Conservation (phyloP, 2,113 vertebrate genomes). For the Lathamus discolor region DNA sequence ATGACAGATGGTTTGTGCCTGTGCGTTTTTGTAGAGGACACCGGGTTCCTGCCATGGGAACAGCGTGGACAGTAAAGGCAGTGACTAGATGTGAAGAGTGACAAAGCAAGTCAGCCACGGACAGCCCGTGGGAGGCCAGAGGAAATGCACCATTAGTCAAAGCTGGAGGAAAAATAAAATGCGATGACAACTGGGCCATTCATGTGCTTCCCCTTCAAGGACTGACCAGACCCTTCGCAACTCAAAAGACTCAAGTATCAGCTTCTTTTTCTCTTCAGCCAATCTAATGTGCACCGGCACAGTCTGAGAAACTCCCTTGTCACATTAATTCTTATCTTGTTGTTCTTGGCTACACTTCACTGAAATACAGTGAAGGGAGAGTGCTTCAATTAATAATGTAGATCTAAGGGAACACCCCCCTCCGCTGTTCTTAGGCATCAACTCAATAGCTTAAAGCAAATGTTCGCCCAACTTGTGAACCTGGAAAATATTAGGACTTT, state of each 20-base stretch:
- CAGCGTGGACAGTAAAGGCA: conserved; percentile 58
- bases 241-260: conserved; percentile 53
- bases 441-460: not conserved
- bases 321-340: conserved; percentile 59
- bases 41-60: conserved; percentile 60
- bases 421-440: not conserved
- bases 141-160: conserved; percentile 75
- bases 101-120: conserved; percentile 69
- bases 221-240: conserved; percentile 26
- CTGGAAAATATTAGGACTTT: not conserved
- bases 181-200: conserved; percentile 68
- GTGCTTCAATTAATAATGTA: conserved; percentile 28
- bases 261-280: conserved; percentile 60
- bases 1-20: conserved; percentile 67
- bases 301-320: conserved; percentile 49
- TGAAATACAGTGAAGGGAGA: conserved; percentile 50
- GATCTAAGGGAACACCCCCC: not conserved
- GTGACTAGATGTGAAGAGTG: conserved; percentile 64
- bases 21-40: conserved; percentile 58
- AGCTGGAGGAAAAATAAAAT: conserved; percentile 71
- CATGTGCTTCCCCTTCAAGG: conserved; percentile 65
- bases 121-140: conserved; percentile 63
- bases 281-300: conserved; percentile 15
- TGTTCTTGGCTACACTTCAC: conserved; percentile 56
- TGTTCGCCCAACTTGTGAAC: not conserved